phyloP scores from a whole-genome alignment of 2,888 invertebrate genomes.

The Acleris laterana region DNA sequence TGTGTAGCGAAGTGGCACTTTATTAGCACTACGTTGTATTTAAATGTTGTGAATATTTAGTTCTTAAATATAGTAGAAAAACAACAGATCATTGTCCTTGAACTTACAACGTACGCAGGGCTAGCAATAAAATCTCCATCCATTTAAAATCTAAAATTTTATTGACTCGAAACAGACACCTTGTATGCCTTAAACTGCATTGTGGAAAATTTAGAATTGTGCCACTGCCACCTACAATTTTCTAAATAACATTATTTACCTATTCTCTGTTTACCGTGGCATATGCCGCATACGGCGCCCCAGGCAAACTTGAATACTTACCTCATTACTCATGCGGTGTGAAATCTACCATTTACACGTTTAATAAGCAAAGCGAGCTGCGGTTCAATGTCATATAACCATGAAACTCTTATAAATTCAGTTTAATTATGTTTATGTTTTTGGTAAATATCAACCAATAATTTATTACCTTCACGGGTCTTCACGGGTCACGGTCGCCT shows the following conservation, averaged over 20 bases:
- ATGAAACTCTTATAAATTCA: constrained; percentile 17
- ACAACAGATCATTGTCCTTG: too few relatives aligned
- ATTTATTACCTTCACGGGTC: constrained; percentile 19
- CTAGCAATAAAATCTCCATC: too few relatives aligned
- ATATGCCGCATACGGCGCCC: constrained; percentile 15
- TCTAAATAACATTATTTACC: constrained; percentile 22
- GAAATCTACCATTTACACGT: constrained; percentile 37
- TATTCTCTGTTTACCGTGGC: constrained; percentile 23
- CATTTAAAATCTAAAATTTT: too few relatives aligned
- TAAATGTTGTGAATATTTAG: background rate
- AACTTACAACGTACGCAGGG: too few relatives aligned
- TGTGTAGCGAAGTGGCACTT: background rate
- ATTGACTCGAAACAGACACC: too few relatives aligned
- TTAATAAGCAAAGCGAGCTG: constrained; percentile 32
- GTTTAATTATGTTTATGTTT: background rate
- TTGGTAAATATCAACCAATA: background rate
- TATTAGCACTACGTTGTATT: background rate
- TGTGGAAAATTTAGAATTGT: too few relatives aligned
- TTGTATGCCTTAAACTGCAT: too few relatives aligned
- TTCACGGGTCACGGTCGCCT: constrained; percentile 22
- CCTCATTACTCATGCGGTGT: constrained; percentile 36
- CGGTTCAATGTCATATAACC: constrained; percentile 32
- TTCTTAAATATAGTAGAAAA: too few relatives aligned
- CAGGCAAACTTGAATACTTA: constrained; percentile 32
- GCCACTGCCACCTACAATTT: background rate